Percentiles rank a stretch among this genome's conserved stretches.
Evolutionary conservation across 1,140 invertebrate genomes (phyloP).

Genomic region (Ostrea edulis): DNA sequence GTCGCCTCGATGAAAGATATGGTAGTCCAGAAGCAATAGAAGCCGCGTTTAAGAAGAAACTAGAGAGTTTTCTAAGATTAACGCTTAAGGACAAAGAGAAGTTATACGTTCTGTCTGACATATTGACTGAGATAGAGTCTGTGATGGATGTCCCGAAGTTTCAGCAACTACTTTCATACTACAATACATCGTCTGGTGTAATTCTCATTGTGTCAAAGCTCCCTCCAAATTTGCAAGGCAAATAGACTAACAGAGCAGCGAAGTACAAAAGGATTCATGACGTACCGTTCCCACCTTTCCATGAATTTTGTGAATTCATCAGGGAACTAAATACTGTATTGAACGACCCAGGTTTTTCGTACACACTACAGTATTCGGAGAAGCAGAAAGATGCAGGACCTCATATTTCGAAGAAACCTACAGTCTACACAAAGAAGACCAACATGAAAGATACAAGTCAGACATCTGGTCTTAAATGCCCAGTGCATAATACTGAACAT

Average conservation of each 20-base stretch:
- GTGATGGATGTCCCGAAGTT: background rate
- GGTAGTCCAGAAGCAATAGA: too few species aligned
- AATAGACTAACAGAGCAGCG: slow-evolving; percentile 45
- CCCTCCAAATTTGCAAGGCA: slow-evolving; percentile 61
- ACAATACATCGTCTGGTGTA: slow-evolving; percentile 37
- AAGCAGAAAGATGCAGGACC: background rate
- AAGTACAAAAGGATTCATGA: slow-evolving; percentile 52
- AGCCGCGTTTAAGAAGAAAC: too few species aligned
- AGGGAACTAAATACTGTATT: slow-evolving; percentile 13
- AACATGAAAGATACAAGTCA: background rate
- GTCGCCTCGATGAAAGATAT: too few species aligned
- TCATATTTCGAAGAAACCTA: background rate
- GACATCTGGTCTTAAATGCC: background rate
- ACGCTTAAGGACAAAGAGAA: too few species aligned
- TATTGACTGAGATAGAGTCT: background rate
- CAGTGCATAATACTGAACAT: background rate
- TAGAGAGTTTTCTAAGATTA: too few species aligned
- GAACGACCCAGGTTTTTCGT: slow-evolving; percentile 50
- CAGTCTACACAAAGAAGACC: background rate
- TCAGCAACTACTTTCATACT: background rate
- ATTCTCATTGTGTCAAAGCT: slow-evolving; percentile 50
- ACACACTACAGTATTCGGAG: background rate
- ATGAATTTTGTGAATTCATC: slow-evolving; percentile 12
- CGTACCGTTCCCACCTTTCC: slow-evolving; percentile 52
- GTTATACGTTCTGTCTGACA: background rate